Evolutionary conservation across 2,797 vertebrate species (phyloP), one percentile per base, ranked within the genome.

Genomic region (Gymnothorax javanicus): DNA sequence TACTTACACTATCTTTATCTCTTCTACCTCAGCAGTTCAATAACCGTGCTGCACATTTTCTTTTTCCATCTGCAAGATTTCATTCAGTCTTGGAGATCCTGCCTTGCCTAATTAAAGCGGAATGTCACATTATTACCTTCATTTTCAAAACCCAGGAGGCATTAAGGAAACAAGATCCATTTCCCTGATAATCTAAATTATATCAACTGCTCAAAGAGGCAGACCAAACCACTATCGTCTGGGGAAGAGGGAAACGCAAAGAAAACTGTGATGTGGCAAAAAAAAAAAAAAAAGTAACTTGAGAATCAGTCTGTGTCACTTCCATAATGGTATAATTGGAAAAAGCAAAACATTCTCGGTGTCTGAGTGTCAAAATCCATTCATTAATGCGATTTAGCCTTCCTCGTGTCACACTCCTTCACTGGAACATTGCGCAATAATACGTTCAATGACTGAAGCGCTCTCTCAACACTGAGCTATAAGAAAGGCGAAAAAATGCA

Each of bases 81-180:
- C 60, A 84, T 84, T 69, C 83, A 17, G 60, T 84, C 60, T 54
- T 27, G 58, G 82, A 84, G 58, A 84, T 60, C 60, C 15, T 50
- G 33, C 83, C 83, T 59, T n/a, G 60, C 83, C 83, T 84, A 85
- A 85, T 85, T 85, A 85, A 73, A 85, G 84, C 56, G 84, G 84
- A 85, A 85, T 85, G 84, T 71, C 62, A 85, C 62, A 85, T 56
- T 67, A 57, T 71, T 85, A 57, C 84, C 64, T 71, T 84, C 60
- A n/a, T 64, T 84, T 64, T 52, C 59, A 85, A 85, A 71, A 57
- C 84, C 64, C 84, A 73, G 67, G 50, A 54, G 84, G 84, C 43
- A 59, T n/a, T 57, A 83, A 83, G 81, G 81, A 85, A 71, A 71
- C 62, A 57, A 57, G 62, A 85, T 71, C 67, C 67, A 57, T 85